phyloP scores from a whole-genome alignment of 2,888 invertebrate species.

The Camponotus fellah region DNA sequence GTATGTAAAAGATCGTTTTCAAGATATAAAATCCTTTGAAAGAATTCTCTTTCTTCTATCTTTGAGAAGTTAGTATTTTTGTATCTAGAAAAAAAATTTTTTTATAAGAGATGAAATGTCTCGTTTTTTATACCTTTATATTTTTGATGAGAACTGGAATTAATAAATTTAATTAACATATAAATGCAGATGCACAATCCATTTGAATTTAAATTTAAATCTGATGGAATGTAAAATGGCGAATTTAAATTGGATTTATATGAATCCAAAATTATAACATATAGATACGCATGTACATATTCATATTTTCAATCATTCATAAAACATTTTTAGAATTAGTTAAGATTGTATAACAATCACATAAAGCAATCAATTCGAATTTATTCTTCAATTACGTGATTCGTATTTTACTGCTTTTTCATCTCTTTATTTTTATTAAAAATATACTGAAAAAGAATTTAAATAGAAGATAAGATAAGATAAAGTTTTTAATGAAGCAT shows the following conservation, averaged over 20 bases:
- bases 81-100: background rate
- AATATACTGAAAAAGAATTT: background rate
- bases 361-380: background rate
- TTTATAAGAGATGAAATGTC: background rate
- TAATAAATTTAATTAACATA: slow-evolving; percentile 32
- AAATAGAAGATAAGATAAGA: background rate
- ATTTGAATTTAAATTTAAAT: slow-evolving; percentile 44
- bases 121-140: background rate
- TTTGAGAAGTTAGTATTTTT: background rate
- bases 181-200: background rate
- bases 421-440: background rate
- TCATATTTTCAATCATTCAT: slow-evolving; percentile 27
- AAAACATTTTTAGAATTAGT: slow-evolving; percentile 4
- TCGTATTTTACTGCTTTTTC: background rate
- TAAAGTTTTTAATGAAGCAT: background rate
- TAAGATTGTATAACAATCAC: slow-evolving; percentile 21
- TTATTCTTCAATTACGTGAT: slow-evolving; percentile 14
- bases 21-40: background rate
- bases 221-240: slow-evolving; percentile 18
- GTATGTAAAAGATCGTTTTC: background rate
- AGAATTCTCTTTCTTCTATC: background rate
- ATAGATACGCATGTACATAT: background rate
- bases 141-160: background rate
- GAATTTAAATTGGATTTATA: slow-evolving; percentile 31
- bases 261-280: slow-evolving; percentile 29